Percentiles rank a stretch among this genome's conserved stretches.
These are phyloP conservation scores for Enteromius treurensis DNA, from an alignment of 2,797 vertebrate species.

Conservation along the genomic window DNA sequence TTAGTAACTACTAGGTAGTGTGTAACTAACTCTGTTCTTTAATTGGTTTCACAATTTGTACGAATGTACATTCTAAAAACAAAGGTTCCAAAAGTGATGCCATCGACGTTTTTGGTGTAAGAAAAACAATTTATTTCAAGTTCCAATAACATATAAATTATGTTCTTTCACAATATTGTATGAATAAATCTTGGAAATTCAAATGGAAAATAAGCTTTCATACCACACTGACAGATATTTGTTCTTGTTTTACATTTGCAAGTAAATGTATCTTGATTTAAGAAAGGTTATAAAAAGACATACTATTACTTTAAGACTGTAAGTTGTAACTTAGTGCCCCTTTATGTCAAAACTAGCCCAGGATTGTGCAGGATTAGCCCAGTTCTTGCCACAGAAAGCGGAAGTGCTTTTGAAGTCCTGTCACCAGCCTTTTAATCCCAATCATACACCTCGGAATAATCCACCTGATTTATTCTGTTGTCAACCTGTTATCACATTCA, in stretches of 20 bases:
- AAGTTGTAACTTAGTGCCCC: background rate
- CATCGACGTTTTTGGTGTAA: background rate
- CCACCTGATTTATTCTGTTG: slow-evolving; percentile 8
- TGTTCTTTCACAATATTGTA: no score
- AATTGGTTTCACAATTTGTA: background rate
- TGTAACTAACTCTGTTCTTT: background rate
- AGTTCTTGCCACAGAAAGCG: slow-evolving; percentile 7
- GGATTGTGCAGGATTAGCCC: background rate
- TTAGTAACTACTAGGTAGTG: background rate
- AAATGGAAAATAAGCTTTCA: no score
- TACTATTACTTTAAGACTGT: no score
- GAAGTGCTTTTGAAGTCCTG: background rate
- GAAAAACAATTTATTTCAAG: no score
- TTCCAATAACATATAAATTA: no score
- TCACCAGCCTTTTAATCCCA: slow-evolving; percentile 37
- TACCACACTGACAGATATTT: no score
- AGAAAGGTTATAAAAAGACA: no score
- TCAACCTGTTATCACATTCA: slow-evolving; percentile 23
- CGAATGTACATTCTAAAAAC: background rate
- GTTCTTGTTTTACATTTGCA: no score
- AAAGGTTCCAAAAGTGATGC: background rate
- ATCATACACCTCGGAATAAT: slow-evolving; percentile 30
- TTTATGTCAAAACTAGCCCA: background rate
- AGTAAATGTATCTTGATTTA: no score
- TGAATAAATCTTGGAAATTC: no score